These are phyloP conservation scores for Oxyscelio sp. DNA, from an alignment of 2,888 invertebrate genomes.

Conservation along the genomic window DNA sequence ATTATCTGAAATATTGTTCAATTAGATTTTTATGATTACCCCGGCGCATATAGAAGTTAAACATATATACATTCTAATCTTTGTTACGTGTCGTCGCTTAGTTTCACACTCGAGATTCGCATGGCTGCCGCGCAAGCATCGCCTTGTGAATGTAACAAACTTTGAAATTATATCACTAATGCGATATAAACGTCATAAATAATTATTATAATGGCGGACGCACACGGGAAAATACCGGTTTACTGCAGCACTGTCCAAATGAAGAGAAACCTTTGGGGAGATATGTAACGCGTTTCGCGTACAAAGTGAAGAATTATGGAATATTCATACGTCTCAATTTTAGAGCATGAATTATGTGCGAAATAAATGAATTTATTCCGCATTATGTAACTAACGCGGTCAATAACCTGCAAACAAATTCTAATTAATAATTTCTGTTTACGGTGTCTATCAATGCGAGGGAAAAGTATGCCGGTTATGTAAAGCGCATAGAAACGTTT, in stretches of 20 bases:
- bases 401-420: constrained; percentile 39
- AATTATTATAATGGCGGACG: constrained; percentile 84
- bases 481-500: too few relatives aligned
- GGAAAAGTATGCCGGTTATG: not conserved
- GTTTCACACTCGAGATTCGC: constrained; percentile 69
- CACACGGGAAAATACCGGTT: constrained; percentile 72
- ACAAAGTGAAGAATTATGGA: constrained; percentile 70
- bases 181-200: constrained; percentile 85
- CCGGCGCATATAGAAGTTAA: constrained; percentile 46
- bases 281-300: constrained; percentile 69
- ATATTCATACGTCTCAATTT: constrained; percentile 70
- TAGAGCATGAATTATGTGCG: constrained; percentile 55
- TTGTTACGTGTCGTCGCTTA: constrained; percentile 73
- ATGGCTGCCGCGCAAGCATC: constrained; percentile 68
- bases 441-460: not conserved
- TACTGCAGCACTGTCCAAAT: constrained; percentile 71
- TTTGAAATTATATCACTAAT: constrained; percentile 86
- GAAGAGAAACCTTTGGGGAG: constrained; percentile 74
- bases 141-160: constrained; percentile 80
- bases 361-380: constrained; percentile 61
- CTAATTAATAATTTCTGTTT: constrained; percentile 41
- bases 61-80: constrained; percentile 69
- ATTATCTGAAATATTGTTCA: constrained; percentile 48
- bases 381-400: constrained; percentile 39
- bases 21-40: constrained; percentile 54